Conservation (phyloP, 2,113 vertebrate species). For the Panurus biarmicus region DNA sequence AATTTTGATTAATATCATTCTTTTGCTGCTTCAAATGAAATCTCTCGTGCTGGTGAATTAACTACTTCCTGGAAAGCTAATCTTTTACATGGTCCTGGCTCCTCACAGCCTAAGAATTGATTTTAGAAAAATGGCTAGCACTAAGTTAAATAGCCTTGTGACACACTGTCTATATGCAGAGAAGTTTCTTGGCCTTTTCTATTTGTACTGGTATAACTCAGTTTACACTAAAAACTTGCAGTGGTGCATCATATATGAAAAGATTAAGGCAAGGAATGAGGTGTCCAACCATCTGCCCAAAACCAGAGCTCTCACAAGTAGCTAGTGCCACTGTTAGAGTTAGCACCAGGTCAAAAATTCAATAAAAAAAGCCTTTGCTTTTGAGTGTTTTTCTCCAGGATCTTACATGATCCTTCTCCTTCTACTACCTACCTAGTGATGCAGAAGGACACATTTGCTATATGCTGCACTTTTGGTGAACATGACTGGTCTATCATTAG, state of each 20-base stretch:
- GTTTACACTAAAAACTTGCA: background rate
- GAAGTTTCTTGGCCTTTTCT: background rate
- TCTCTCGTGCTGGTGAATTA: background rate
- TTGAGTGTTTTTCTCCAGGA: background rate
- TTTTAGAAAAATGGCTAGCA: background rate
- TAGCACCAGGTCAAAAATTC: background rate
- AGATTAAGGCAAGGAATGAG: background rate
- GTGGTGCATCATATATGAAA: background rate
- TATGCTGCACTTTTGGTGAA: background rate
- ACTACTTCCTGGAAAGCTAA: background rate
- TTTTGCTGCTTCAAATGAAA: background rate
- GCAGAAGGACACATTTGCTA: background rate
- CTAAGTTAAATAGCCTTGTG: background rate
- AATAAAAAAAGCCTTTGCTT: background rate
- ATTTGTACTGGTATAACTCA: background rate
- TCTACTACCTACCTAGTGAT: background rate
- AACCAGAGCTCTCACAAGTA: background rate
- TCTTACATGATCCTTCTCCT: background rate
- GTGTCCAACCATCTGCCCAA: background rate
- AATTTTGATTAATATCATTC: background rate
- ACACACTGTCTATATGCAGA: background rate
- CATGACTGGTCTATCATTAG: background rate
- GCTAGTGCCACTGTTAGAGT: background rate
- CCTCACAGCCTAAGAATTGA: background rate
- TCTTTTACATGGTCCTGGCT: background rate